Evolutionary conservation across 2,113 vertebrate species (phyloP).

Genomic region (Herpetotheres cachinnans): DNA sequence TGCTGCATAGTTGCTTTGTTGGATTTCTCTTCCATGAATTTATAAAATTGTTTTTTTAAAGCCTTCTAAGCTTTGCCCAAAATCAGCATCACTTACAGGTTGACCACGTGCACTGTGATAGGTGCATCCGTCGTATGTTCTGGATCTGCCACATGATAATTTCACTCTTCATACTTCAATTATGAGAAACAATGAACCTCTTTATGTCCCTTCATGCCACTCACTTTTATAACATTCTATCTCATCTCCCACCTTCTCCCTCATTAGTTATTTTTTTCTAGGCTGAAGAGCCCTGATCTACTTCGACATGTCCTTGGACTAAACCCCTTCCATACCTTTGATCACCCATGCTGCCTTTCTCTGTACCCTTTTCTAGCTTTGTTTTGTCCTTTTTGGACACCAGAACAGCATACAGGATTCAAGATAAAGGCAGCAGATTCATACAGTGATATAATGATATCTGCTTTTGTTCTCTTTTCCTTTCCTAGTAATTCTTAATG

Average conservation of each 20-base stretch:
- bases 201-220: neutral
- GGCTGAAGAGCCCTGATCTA: neutral
- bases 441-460: neutral
- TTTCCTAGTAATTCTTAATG: conserved; percentile 27
- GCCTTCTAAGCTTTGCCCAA: neutral
- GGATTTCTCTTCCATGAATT: neutral
- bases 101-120: neutral
- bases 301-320: neutral
- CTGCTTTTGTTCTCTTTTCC: conserved; percentile 27
- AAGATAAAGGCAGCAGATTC: conserved; percentile 27
- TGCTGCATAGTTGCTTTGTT: neutral
- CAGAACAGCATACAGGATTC: neutral
- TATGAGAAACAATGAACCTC: neutral
- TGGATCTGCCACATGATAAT: neutral
- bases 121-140: neutral
- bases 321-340: conserved; percentile 4
- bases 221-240: neutral
- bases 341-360: neutral
- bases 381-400: conserved; percentile 13
- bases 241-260: neutral
- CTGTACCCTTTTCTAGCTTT: neutral
- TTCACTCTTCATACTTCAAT: neutral
- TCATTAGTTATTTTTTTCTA: neutral
- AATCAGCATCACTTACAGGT: neutral
- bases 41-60: neutral